Evolutionary conservation across 2,113 vertebrate species (phyloP).

Genomic region (Phyllostomus hastatus): DNA sequence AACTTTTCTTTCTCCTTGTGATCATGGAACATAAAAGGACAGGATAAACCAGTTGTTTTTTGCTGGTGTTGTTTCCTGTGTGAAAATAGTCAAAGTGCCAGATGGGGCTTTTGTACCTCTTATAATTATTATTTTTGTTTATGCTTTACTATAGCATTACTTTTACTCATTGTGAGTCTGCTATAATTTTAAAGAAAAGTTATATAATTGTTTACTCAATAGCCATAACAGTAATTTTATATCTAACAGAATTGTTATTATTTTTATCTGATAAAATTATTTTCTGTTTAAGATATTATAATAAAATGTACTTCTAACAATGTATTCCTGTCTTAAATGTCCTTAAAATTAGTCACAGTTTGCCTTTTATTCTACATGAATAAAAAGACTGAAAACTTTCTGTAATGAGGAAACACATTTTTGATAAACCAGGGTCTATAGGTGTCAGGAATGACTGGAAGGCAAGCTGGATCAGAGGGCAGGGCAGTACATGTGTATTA

Average conservation of each 20-base stretch:
- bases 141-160: background rate
- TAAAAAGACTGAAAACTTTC: background rate
- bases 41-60: background rate
- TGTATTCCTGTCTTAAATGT: background rate
- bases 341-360: conserved; percentile 17
- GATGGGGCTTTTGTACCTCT: background rate
- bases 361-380: background rate
- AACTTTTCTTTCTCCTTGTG: conserved; percentile 13
- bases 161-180: conserved; percentile 8
- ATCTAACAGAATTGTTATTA: background rate
- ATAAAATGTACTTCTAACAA: background rate
- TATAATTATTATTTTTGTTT: conserved; percentile 32
- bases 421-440: background rate
- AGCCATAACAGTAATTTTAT: background rate
- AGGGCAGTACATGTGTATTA: background rate
- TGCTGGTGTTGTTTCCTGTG: background rate
- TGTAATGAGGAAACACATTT: background rate
- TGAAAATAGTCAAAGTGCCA: background rate
- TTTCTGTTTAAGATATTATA: conserved; percentile 17
- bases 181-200: conserved; percentile 25
- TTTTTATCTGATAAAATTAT: conserved; percentile 27
- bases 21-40: background rate
- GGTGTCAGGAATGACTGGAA: background rate
- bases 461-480: background rate
- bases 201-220: background rate